phyloP scores from a whole-genome alignment of 2,888 invertebrate species.

The Quadroppia sp. region DNA sequence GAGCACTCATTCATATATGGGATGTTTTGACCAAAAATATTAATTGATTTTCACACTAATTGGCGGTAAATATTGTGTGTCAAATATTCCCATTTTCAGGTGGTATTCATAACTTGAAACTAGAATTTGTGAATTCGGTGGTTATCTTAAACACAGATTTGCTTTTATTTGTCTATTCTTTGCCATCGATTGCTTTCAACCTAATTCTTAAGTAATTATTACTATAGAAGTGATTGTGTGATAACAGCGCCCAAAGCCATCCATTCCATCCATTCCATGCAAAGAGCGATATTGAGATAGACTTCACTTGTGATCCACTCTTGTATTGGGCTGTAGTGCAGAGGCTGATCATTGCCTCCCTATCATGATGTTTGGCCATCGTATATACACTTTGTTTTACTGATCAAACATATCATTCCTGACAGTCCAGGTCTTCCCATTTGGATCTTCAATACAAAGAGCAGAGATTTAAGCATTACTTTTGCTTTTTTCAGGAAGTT shows the following conservation, averaged over 20 bases:
- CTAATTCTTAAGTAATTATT: conserved; percentile 19
- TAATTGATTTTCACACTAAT: too few species aligned
- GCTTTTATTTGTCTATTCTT: conserved; percentile 6
- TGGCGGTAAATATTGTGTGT: too few species aligned
- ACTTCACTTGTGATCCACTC: neutral
- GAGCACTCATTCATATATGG: too few species aligned
- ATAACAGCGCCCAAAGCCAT: conserved; percentile 27
- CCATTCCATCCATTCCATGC: too few species aligned
- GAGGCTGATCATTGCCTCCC: conserved; percentile 19
- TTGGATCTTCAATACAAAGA: neutral
- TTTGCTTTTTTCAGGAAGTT: conserved; percentile 34
- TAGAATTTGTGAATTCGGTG: neutral
- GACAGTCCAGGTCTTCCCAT: conserved; percentile 25
- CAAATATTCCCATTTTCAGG: too few species aligned
- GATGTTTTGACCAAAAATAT: too few species aligned
- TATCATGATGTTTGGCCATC: conserved; percentile 34
- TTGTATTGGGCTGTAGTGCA: neutral
- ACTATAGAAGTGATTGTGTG: conserved; percentile 22
- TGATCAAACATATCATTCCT: conserved; percentile 36
- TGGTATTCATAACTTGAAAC: too few species aligned
- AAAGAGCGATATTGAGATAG: conserved; percentile 9
- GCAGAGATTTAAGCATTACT: neutral
- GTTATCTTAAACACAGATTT: neutral
- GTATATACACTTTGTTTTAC: conserved; percentile 11
- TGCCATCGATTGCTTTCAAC: conserved; percentile 22